Evolutionary conservation across 2,797 vertebrate species (phyloP).

Genomic region (Alauda arvensis): DNA sequence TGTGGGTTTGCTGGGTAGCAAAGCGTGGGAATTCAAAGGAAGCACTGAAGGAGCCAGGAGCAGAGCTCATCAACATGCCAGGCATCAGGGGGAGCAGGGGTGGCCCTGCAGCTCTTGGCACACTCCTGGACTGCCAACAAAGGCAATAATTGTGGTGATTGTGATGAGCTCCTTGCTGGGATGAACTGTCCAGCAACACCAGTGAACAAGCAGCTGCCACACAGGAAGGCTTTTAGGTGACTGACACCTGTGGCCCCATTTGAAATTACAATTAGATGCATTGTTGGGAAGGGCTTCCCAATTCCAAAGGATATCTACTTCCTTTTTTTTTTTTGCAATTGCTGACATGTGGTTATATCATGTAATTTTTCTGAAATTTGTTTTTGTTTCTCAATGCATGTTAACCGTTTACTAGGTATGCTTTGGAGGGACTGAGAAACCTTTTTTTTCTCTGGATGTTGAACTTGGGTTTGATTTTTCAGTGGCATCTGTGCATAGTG

Average conservation of each 20-base stretch:
- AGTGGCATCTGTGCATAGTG: background rate
- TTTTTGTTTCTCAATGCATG: constrained; percentile 16
- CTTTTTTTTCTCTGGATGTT: constrained; percentile 13
- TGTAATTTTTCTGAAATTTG: constrained; percentile 21
- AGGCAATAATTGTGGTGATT: background rate
- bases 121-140: background rate
- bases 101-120: background rate
- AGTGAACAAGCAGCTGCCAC: constrained; percentile 3
- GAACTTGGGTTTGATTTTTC: constrained; percentile 14
- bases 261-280: constrained; percentile 17
- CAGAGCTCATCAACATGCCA: constrained; percentile 11
- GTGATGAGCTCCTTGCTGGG: background rate
- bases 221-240: constrained; percentile 6
- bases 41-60: background rate
- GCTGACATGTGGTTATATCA: background rate
- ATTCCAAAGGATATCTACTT: background rate
- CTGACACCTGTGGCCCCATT: background rate
- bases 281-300: background rate
- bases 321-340: background rate
- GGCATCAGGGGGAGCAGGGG: background rate
- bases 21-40: background rate
- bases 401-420: background rate
- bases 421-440: constrained; percentile 47
- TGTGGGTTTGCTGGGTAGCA: background rate
- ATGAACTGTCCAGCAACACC: constrained; percentile 1